A percentile compares a stretch with the other conserved stretches of the same genome.
phyloP scores from a whole-genome alignment of 2,797 vertebrate genomes.

The Furcifer pardalis region DNA sequence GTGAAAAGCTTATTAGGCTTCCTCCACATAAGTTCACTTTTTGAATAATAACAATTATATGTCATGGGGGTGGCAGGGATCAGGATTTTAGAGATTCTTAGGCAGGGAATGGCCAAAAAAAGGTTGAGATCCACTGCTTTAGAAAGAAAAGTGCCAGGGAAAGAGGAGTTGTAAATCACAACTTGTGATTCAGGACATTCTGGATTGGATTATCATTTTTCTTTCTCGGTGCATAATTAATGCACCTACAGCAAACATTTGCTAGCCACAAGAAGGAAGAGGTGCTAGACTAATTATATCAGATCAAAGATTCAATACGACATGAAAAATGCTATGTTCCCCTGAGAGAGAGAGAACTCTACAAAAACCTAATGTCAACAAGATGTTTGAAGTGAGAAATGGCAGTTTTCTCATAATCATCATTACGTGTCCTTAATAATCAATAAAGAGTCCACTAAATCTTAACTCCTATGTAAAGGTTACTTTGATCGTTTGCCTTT shows the following conservation, averaged over 20 bases:
- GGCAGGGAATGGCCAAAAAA: no score
- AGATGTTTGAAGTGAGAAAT: not conserved
- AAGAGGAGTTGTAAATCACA: no score
- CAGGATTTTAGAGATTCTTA: no score
- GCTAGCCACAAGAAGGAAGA: not conserved
- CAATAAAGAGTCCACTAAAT: constrained; percentile 15
- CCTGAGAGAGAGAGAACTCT: not conserved
- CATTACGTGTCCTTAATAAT: not conserved
- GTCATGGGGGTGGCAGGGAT: no score
- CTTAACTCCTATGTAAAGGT: not conserved
- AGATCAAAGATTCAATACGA: not conserved
- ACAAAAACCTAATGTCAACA: not conserved
- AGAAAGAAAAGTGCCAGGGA: not conserved
- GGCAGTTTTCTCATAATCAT: not conserved
- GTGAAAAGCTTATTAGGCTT: no score
- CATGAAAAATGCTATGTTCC: not conserved
- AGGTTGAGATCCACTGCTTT: no score
- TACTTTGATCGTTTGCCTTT: not conserved
- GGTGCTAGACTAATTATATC: not conserved
- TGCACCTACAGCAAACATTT: not conserved
- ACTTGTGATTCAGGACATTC: not conserved
- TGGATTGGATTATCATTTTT: not conserved
- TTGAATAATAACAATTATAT: no score
- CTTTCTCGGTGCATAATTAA: not conserved
- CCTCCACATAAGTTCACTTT: no score